These are phyloP conservation scores for Oryzias curvinotus DNA, from an alignment of 2,113 vertebrate genomes.

Conservation along the genomic window DNA sequence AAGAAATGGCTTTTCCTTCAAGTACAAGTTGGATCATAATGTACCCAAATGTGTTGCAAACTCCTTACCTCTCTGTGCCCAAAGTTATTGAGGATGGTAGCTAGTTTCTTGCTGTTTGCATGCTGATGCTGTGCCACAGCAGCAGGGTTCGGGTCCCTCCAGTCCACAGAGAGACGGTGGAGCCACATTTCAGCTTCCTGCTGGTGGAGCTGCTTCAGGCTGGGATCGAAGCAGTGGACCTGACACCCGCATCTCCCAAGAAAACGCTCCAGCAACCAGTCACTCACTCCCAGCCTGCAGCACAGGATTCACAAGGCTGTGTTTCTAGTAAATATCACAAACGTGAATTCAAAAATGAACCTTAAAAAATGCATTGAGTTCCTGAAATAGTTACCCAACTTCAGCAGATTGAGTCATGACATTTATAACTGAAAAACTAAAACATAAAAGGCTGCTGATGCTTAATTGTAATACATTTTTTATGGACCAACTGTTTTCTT, in stretches of 20 bases:
- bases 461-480: neutral
- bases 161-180: slow-evolving; percentile 89
- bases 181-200: slow-evolving; percentile 85
- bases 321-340: too few relatives aligned
- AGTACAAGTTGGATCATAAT: too few relatives aligned
- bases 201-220: slow-evolving; percentile 82
- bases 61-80: slow-evolving; percentile 87
- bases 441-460: neutral
- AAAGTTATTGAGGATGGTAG: slow-evolving; percentile 88
- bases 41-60: too few relatives aligned
- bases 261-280: slow-evolving; percentile 81
- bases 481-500: slow-evolving; percentile 4
- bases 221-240: slow-evolving; percentile 92
- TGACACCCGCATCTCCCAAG: slow-evolving; percentile 85
- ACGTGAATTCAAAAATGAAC: too few relatives aligned
- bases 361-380: too few relatives aligned
- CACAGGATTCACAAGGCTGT: neutral
- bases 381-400: neutral
- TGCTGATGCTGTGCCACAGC: slow-evolving; percentile 74
- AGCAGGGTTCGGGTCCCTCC: slow-evolving; percentile 91
- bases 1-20: too few relatives aligned
- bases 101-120: slow-evolving; percentile 86
- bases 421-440: slow-evolving; percentile 12
- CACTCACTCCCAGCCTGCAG: slow-evolving; percentile 81
- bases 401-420: neutral